Evolutionary conservation across 2,797 vertebrate species (phyloP), one percentile per base, ranked within the genome.

Genomic region (Denticeps clupeoides): DNA sequence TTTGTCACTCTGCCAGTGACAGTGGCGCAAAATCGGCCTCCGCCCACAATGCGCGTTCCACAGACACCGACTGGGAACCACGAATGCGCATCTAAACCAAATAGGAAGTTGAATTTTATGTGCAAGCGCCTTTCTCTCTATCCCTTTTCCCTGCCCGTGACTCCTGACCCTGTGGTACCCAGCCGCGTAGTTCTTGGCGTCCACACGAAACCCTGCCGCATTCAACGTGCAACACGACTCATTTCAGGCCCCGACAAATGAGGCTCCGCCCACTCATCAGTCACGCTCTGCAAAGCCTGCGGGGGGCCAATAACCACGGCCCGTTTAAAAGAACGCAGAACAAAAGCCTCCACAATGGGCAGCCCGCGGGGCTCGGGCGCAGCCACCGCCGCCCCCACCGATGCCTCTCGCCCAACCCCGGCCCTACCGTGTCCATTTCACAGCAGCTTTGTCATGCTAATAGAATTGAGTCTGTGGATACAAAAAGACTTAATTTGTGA

Each of bases 401-500:
- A 45, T 47, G 23, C 26, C 38, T 32, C 29, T 3, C 11, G 40
- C 45, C 49, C 44, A 75, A 73, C 70, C 63, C 68, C 71, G 75
- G 80, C 82, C 86, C 81, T 82, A 85, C 82, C 77, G 86, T 86
- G 88, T 88, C 89, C 85, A 84, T 91, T 93, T 91, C 87, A 90
- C 80, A 82, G 68, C 69, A 76, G 79, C 88, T 91, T 97, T 94
- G 86, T 93, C 81, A 94, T 95, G 90, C 68, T 91, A 94, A 95
- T 92, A 67, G 81, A 83, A 89, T 88, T 84, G 86, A 91, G 90
- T 89, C 82, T 82, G 81, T 77, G 79, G 85, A 86, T 87, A 93
- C 87, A 96, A 92, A 91, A 82, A 82, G 86, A 89, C 84, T 86
- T 91, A 86, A 93, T 89, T 90, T 87, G 84, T 86, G 86, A 90